Evolutionary conservation across 2,797 vertebrate species (phyloP).

Genomic region (Ctenochaetus hawaiiensis): DNA sequence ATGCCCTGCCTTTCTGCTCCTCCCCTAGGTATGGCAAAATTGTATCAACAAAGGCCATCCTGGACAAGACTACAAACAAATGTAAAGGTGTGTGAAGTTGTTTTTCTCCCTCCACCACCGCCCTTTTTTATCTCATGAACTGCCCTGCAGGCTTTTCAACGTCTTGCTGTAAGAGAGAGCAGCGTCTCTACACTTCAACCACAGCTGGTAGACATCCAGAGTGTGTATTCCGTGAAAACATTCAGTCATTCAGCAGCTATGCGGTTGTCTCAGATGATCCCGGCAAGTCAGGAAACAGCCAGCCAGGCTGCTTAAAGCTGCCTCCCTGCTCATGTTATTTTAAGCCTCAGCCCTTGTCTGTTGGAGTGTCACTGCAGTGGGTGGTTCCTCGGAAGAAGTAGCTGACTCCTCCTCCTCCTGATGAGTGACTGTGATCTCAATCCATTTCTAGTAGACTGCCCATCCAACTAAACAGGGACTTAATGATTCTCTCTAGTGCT

Average conservation of each 20-base stretch:
- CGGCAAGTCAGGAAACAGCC: constrained; percentile 75
- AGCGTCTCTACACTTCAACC: constrained; percentile 1
- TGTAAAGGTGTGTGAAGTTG: constrained; percentile 93
- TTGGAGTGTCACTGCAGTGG: constrained; percentile 63
- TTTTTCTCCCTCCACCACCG: constrained; percentile 4
- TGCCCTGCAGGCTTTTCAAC: not conserved
- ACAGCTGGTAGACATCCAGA: constrained; percentile 7
- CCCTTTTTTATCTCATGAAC: constrained; percentile 3
- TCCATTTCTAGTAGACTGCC: constrained; percentile 48
- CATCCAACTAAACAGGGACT: constrained; percentile 39
- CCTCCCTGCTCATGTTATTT: constrained; percentile 75
- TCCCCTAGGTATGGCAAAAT: constrained; percentile 96
- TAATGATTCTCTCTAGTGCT: constrained; percentile 48
- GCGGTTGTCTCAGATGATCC: constrained; percentile 62
- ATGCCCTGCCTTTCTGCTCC: constrained; percentile 70
- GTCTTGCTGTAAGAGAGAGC: constrained; percentile 9
- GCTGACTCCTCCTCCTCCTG: constrained; percentile 56
- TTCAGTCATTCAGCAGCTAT: constrained; percentile 68
- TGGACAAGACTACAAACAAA: constrained; percentile 99
- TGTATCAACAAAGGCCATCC: constrained; percentile 98
- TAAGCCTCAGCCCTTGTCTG: constrained; percentile 61
- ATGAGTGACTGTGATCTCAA: constrained; percentile 47
- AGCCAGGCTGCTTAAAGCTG: constrained; percentile 65
- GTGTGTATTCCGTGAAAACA: constrained; percentile 35
- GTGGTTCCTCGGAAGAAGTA: constrained; percentile 53